These are phyloP conservation scores for Epinephelus cyanopodus DNA, from an alignment of 2,113 vertebrate genomes.

Conservation along the genomic window DNA sequence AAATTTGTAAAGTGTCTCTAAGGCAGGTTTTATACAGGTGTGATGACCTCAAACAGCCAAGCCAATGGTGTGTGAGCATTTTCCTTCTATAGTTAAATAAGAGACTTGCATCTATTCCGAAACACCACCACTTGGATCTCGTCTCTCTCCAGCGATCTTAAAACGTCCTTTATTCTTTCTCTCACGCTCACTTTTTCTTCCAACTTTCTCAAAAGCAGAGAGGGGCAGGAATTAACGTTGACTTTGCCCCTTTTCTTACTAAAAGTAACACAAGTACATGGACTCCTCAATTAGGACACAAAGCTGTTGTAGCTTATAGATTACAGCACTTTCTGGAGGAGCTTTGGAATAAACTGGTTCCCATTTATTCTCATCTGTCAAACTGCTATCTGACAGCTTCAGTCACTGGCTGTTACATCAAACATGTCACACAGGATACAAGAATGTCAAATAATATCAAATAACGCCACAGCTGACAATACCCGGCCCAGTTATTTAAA, in stretches of 20 bases:
- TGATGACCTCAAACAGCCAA: not conserved
- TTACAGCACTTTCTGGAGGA: not conserved
- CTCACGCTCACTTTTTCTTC: not conserved
- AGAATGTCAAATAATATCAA: not conserved
- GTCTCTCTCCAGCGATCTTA: not conserved
- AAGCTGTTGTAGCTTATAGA: not conserved
- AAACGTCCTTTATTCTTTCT: not conserved
- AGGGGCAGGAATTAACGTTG: not conserved
- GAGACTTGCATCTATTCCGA: not conserved
- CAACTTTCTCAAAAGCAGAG: not conserved
- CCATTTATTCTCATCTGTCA: slow-evolving; percentile 12
- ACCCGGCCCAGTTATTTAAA: slow-evolving; percentile 4
- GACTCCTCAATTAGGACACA: not conserved
- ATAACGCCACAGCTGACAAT: not conserved
- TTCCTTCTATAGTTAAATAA: not conserved
- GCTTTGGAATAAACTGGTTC: not conserved
- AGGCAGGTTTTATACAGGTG: not conserved
- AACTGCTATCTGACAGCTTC: not conserved
- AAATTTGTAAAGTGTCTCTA: not conserved
- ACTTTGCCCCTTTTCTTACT: not conserved
- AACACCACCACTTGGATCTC: not conserved
- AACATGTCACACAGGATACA: slow-evolving; percentile 3
- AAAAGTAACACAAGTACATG: not conserved
- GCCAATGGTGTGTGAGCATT: not conserved
- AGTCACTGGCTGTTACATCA: slow-evolving; percentile 10